Percentiles rank a stretch among this genome's conserved stretches.
These are phyloP conservation scores for Microctenopoma lineatum DNA, from an alignment of 2,797 vertebrate genomes.

Conservation along the genomic window DNA sequence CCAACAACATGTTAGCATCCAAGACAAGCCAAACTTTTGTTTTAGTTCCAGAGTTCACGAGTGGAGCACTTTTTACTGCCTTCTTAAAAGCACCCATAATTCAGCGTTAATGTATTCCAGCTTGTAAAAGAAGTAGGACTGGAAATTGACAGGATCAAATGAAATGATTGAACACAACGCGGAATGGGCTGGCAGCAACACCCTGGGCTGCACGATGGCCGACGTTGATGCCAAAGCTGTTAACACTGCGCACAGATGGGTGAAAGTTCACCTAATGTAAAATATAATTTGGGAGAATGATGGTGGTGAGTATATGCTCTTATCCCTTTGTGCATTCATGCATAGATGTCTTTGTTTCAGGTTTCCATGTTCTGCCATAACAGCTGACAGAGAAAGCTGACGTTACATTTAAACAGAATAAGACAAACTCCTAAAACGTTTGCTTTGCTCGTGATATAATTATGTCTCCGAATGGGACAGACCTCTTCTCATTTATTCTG, in stretches of 20 bases:
- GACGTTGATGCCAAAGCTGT: slow-evolving; percentile 54
- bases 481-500: slow-evolving; percentile 36
- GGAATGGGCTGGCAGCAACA: slow-evolving; percentile 43
- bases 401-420: background rate
- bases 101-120: slow-evolving; percentile 75
- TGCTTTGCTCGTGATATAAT: slow-evolving; percentile 16
- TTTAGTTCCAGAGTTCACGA: slow-evolving; percentile 65
- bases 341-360: no score
- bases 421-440: slow-evolving; percentile 2
- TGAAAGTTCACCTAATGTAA: slow-evolving; percentile 36
- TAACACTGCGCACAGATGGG: slow-evolving; percentile 42
- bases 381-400: background rate
- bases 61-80: slow-evolving; percentile 62
- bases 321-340: no score
- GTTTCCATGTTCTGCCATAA: background rate
- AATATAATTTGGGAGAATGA: slow-evolving; percentile 11
- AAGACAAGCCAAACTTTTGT: slow-evolving; percentile 70
- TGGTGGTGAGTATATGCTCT: background rate
- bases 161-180: slow-evolving; percentile 67
- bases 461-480: slow-evolving; percentile 23
- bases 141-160: slow-evolving; percentile 75
- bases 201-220: slow-evolving; percentile 39
- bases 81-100: slow-evolving; percentile 64
- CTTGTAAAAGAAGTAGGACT: slow-evolving; percentile 67
- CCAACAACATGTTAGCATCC: slow-evolving; percentile 62